Base-by-base conservation (phyloP, 2,113 vertebrate species). In the Pseudonaja textilis region DNA sequence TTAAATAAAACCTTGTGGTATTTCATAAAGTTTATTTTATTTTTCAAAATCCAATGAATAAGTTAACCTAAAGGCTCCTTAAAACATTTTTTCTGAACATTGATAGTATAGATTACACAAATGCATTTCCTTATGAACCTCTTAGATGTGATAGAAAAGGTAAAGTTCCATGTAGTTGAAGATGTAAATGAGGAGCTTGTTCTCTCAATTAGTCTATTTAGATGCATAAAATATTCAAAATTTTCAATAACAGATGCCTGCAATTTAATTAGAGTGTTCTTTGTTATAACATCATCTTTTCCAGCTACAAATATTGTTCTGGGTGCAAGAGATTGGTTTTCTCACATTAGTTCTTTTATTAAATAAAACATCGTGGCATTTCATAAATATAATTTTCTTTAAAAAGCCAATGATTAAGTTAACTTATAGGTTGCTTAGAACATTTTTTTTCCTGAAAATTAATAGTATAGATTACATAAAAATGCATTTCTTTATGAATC, bases 161-260 rank as follows among this genome's bases (percentile, higher is more conserved):
- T 87, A 42, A 88, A 54, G 52, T 54, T 54, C 52, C 11, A 23
- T 26, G 29, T 81, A 56, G 50, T 74, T 23, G n/a, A 88, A 92
- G 85, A 25, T 52, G 59, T 20, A 69, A 64, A 69, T 64, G 50
- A 85, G 88, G 14, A 1, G 55, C 56, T 61, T 90, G 45, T 59
- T 85, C 54, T 42, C 59, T 59, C 88, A 39, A 6, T 85, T 47
- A 50, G 57, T 3, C 42, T 64, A 55, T 92, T 16, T 57, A 64
- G 57, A n/a, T 89, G 69, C 85, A 39, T 85, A 47, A 34, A 85
- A 52, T 61, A 55, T 92, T 61, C 57, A 81, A 47, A 61, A 61
- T 95, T 94, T 94, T 61, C 4, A 96, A 92, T 93, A 94, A 95
- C 42, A 74, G 93, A 94, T 57, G 64, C 81, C 39, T 42, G 96